phyloP scores from a whole-genome alignment of 1,140 invertebrate species.

The Drosophila varians region DNA sequence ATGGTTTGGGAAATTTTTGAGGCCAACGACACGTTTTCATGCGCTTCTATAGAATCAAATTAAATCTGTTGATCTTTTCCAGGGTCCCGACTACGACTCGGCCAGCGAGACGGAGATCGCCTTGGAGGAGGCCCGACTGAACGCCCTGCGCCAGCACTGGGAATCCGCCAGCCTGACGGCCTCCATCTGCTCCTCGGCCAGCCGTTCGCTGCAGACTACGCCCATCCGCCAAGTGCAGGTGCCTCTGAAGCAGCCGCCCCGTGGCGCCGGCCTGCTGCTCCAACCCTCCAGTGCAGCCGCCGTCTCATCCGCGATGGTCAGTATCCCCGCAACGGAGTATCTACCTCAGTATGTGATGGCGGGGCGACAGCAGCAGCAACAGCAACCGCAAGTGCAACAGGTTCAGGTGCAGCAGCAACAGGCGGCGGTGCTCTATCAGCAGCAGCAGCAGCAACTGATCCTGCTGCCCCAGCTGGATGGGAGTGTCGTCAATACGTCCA shows the following conservation, averaged over 20 bases:
- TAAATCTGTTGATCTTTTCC: conserved; percentile 40
- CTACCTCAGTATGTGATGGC: conserved; percentile 74
- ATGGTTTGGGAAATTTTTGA: neutral
- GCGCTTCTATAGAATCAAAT: neutral
- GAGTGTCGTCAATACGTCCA: conserved; percentile 80
- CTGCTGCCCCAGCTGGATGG: conserved; percentile 71
- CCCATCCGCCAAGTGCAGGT: conserved; percentile 76
- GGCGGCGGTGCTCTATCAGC: conserved; percentile 12
- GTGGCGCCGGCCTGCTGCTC: conserved; percentile 42
- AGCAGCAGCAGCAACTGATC: conserved; percentile 60
- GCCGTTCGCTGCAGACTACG: conserved; percentile 81
- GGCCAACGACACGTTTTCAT: neutral
- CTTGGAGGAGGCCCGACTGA: conserved; percentile 85
- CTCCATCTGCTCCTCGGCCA: conserved; percentile 83
- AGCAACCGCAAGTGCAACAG: conserved; percentile 51
- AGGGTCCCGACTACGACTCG: conserved; percentile 90
- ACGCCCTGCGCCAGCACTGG: conserved; percentile 86
- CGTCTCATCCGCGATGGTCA: conserved; percentile 41
- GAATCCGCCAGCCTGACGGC: conserved; percentile 86
- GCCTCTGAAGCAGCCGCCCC: conserved; percentile 41
- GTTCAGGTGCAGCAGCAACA: conserved; percentile 39
- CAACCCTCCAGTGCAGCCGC: conserved; percentile 47
- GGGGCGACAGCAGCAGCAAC: conserved; percentile 60
- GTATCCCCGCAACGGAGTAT: conserved; percentile 66
- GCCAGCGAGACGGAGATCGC: conserved; percentile 87